A percentile compares a stretch with the other conserved stretches of the same genome.
These are phyloP conservation scores for Apistogramma diplotaenia DNA, from an alignment of 2,113 vertebrate genomes.

Conservation along the genomic window DNA sequence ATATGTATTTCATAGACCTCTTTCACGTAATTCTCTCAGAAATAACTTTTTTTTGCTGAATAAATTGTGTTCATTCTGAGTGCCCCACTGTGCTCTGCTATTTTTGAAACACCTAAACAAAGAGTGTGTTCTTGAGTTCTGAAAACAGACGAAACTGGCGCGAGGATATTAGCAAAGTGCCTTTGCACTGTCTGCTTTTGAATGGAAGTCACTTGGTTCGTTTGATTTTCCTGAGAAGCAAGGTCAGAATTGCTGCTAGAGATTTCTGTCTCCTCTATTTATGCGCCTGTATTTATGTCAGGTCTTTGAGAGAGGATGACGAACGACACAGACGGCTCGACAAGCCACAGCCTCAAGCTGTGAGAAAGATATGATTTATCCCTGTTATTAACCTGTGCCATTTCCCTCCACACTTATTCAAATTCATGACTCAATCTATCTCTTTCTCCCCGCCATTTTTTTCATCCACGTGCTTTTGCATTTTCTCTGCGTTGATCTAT, in stretches of 20 bases:
- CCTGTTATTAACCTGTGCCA: constrained; percentile 68
- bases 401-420: constrained; percentile 58
- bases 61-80: constrained; percentile 9
- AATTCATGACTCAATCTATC: constrained; percentile 60
- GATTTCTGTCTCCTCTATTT: constrained; percentile 52
- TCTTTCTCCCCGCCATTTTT: constrained; percentile 21
- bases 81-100: background rate
- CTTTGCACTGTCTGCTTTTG: constrained; percentile 29
- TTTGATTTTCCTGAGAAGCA: constrained; percentile 50
- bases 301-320: constrained; percentile 62
- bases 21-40: background rate
- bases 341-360: constrained; percentile 57
- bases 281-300: constrained; percentile 63
- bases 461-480: constrained; percentile 11
- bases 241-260: constrained; percentile 54
- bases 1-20: background rate
- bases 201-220: constrained; percentile 32
- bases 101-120: constrained; percentile 17
- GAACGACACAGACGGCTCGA: constrained; percentile 58
- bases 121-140: background rate
- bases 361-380: constrained; percentile 65
- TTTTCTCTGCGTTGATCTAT: constrained; percentile 50
- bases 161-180: background rate
- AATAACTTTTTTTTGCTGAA: background rate
- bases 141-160: constrained; percentile 6